Evolutionary conservation across 53 echinoderm and acorn worm genomes (phyloP).

Genomic region (Henricia sp.): DNA sequence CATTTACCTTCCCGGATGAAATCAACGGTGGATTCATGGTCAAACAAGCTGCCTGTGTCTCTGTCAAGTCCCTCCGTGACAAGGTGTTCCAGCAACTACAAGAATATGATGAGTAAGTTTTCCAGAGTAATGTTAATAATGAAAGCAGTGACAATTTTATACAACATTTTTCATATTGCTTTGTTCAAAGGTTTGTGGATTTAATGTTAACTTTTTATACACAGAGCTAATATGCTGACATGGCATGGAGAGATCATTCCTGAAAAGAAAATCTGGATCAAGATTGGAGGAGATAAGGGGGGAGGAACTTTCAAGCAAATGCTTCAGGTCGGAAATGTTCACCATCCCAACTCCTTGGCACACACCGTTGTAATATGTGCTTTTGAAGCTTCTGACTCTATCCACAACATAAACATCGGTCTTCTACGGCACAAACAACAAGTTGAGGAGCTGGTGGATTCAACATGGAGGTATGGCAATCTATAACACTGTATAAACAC

Average conservation of each 20-base stretch:
- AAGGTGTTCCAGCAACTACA: constrained; percentile 39
- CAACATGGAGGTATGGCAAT: not conserved
- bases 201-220: not conserved
- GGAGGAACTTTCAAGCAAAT: constrained; percentile 48
- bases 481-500: too few species aligned
- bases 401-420: constrained; percentile 22
- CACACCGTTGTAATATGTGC: constrained; percentile 4
- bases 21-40: constrained; percentile 28
- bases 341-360: constrained; percentile 14
- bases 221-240: constrained; percentile 23
- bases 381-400: constrained; percentile 13
- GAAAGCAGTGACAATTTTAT: not conserved
- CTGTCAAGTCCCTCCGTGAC: constrained; percentile 4
- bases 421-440: constrained; percentile 4
- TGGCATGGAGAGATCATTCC: constrained; percentile 32
- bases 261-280: constrained; percentile 28
- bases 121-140: not conserved
- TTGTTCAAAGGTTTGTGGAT: not conserved
- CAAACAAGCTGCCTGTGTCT: constrained; percentile 21
- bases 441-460: constrained; percentile 14
- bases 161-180: not conserved
- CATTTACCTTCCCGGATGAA: constrained; percentile 11
- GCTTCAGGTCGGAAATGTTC: constrained; percentile 34
- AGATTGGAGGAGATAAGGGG: constrained; percentile 39
- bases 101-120: constrained; percentile 44